Percentiles rank a stretch among this genome's conserved stretches.
phyloP scores from a whole-genome alignment of 1,140 invertebrate genomes.

The Triops longicaudatus region DNA sequence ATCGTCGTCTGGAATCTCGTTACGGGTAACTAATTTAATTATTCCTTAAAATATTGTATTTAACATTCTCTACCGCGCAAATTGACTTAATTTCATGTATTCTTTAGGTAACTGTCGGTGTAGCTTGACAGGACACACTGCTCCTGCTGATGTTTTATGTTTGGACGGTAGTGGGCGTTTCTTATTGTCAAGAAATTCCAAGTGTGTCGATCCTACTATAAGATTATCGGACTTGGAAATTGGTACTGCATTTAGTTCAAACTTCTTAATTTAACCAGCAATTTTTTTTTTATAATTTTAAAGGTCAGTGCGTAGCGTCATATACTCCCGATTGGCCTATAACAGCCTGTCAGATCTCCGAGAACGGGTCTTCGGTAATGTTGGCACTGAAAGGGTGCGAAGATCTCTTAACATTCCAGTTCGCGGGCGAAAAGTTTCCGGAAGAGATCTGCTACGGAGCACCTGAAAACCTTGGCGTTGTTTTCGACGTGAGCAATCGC shows the following conservation, averaged over 20 bases:
- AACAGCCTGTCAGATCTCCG: slow-evolving; percentile 62
- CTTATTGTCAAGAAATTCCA: slow-evolving; percentile 60
- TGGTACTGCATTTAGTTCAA: slow-evolving; percentile 43
- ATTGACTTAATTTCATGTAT: slow-evolving; percentile 28
- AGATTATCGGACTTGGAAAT: slow-evolving; percentile 67
- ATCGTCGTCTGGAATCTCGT: slow-evolving; percentile 79
- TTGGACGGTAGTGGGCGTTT: slow-evolving; percentile 58
- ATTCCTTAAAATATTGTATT: neutral
- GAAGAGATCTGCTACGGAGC: neutral
- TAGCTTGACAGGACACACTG: slow-evolving; percentile 62
- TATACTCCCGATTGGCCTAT: slow-evolving; percentile 65
- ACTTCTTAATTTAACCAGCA: slow-evolving; percentile 16
- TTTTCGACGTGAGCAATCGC: neutral
- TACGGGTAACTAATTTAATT: slow-evolving; percentile 49
- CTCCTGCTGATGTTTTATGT: slow-evolving; percentile 59
- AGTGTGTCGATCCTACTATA: slow-evolving; percentile 58
- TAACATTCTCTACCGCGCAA: neutral
- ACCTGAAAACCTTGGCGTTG: neutral
- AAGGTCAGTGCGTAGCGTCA: slow-evolving; percentile 64
- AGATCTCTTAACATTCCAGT: slow-evolving; percentile 22
- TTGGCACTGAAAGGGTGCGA: slow-evolving; percentile 46
- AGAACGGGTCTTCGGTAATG: slow-evolving; percentile 59
- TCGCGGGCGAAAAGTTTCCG: neutral
- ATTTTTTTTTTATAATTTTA: slow-evolving; percentile 30
- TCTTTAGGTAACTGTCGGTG: slow-evolving; percentile 56